Evolutionary conservation across 2,797 vertebrate genomes (phyloP).

Genomic region (Eutrigla gurnardus): DNA sequence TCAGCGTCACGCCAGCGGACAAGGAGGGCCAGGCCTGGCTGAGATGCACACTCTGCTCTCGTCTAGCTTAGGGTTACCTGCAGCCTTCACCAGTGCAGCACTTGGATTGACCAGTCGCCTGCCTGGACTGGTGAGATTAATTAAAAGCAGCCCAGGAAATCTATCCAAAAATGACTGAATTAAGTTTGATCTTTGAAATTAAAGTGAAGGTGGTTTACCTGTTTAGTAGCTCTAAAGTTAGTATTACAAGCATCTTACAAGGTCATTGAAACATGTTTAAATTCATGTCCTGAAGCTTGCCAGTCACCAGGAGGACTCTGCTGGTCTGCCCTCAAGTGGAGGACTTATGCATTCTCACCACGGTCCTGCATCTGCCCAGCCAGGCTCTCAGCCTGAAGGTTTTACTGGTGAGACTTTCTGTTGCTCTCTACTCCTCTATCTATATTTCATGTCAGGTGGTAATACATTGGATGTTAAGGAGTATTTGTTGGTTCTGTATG

Average conservation of each 20-base stretch:
- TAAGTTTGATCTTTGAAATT: background rate
- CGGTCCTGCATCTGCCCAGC: slow-evolving; percentile 81
- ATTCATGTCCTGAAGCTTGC: slow-evolving; percentile 75
- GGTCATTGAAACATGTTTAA: slow-evolving; percentile 3
- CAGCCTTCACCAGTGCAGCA: slow-evolving; percentile 83
- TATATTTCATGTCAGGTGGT: background rate
- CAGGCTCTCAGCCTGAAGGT: slow-evolving; percentile 77
- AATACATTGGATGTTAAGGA: background rate
- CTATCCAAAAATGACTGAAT: background rate
- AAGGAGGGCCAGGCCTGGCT: slow-evolving; percentile 79
- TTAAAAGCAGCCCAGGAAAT: slow-evolving; percentile 2
- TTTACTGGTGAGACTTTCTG: slow-evolving; percentile 75
- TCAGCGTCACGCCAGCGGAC: slow-evolving; percentile 91
- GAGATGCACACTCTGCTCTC: slow-evolving; percentile 90
- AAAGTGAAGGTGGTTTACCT: background rate
- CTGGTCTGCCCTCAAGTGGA: slow-evolving; percentile 84
- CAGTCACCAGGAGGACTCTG: slow-evolving; percentile 87
- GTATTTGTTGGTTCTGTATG: background rate
- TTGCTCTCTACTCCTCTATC: background rate
- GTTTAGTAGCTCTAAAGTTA: slow-evolving; percentile 4
- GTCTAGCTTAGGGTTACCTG: slow-evolving; percentile 83
- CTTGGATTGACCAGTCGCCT: slow-evolving; percentile 87
- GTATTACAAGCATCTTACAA: background rate
- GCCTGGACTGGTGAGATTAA: slow-evolving; percentile 85
- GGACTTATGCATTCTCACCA: slow-evolving; percentile 88